Conservation (phyloP, 2,888 invertebrate genomes). For the Pterobdella sp. region DNA sequence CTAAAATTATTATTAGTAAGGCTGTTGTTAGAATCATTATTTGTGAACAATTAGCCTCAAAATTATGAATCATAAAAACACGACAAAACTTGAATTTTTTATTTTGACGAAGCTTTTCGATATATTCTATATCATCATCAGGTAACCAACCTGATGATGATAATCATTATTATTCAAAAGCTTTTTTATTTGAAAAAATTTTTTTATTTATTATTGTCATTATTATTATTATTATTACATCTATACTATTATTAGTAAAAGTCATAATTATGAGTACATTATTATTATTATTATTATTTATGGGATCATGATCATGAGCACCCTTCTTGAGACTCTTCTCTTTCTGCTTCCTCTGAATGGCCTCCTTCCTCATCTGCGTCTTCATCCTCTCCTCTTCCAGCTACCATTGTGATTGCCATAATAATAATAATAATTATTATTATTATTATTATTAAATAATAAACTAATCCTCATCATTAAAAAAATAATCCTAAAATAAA, state of each 20-base stretch:
- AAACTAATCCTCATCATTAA: not conserved
- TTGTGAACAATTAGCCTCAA: no score
- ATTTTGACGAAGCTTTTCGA: no score
- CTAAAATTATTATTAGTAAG: no score
- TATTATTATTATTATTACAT: not conserved
- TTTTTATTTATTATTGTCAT: no score
- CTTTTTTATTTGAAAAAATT: no score
- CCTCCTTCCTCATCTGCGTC: slow-evolving; percentile 71
- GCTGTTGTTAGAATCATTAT: not conserved
- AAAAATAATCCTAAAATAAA: not conserved
- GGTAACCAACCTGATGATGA: not conserved
- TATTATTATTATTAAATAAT: slow-evolving; percentile 11
- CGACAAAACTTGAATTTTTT: no score
- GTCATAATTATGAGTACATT: slow-evolving; percentile 81
- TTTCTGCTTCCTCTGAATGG: slow-evolving; percentile 57
- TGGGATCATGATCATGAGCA: slow-evolving; percentile 52
- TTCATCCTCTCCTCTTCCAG: slow-evolving; percentile 93
- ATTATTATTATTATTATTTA: slow-evolving; percentile 65
- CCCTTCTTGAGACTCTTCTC: slow-evolving; percentile 54
- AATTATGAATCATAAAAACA: no score
- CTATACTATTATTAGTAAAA: slow-evolving; percentile 66
- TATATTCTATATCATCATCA: not conserved
- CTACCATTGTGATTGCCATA: slow-evolving; percentile 50
- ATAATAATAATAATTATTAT: slow-evolving; percentile 7
- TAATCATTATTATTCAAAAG: no score